Evolutionary conservation across 2,888 invertebrate genomes (phyloP).

Genomic region (Parapristionchus giblindavisi): DNA sequence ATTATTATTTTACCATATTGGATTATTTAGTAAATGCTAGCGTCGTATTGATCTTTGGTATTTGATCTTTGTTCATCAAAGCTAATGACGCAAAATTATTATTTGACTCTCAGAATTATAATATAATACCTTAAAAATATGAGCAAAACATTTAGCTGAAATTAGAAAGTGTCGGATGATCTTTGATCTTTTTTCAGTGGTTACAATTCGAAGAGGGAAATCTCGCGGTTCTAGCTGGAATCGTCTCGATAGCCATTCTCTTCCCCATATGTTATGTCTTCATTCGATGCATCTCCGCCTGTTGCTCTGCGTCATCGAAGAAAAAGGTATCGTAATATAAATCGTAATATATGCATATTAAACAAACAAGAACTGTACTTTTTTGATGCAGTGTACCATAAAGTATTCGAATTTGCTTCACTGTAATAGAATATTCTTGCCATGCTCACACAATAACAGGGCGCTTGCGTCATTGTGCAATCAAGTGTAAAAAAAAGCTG

Average conservation of each 20-base stretch:
- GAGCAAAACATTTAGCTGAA: not conserved
- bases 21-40: no score
- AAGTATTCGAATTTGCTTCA: no score
- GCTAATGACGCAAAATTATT: not conserved
- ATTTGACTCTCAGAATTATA: not conserved
- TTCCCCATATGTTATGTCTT: constrained; percentile 64
- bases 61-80: not conserved
- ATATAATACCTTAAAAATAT: not conserved
- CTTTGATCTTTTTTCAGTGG: constrained; percentile 57
- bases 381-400: no score
- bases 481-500: no score
- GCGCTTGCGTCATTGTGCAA: no score
- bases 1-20: no score
- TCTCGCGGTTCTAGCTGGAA: constrained; percentile 51
- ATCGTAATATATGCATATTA: not conserved
- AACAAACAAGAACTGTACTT: not conserved
- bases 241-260: constrained; percentile 54
- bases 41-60: no score
- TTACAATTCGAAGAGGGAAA: constrained; percentile 63
- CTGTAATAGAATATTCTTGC: no score
- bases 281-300: constrained; percentile 50
- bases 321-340: constrained; percentile 22
- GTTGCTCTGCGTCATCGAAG: constrained; percentile 21
- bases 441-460: no score
- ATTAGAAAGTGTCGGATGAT: not conserved